These are phyloP conservation scores for Scarus forsteni DNA, from an alignment of 2,797 vertebrate species.

Conservation along the genomic window DNA sequence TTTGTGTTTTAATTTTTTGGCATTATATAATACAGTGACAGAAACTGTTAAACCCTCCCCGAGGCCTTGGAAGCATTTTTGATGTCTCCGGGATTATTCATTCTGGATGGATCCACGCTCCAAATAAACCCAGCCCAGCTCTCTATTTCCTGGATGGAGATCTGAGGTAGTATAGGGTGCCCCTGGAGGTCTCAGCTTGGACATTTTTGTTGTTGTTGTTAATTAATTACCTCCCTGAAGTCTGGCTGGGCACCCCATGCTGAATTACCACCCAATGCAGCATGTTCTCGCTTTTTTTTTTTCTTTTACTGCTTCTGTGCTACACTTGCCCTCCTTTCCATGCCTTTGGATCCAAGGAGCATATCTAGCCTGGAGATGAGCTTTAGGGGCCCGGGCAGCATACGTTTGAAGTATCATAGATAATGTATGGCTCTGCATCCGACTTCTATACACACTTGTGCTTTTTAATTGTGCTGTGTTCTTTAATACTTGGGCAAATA, in stretches of 20 bases:
- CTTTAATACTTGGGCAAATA: conserved; percentile 20
- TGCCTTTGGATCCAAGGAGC: conserved; percentile 55
- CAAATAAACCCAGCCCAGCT: conserved; percentile 69
- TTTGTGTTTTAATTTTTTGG: not conserved
- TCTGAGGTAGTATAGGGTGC: conserved; percentile 74
- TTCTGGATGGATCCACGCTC: conserved; percentile 55
- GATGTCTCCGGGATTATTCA: conserved; percentile 40
- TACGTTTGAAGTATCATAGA: conserved; percentile 30
- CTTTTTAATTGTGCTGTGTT: not conserved
- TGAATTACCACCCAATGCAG: conserved; percentile 72
- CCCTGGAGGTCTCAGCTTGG: conserved; percentile 75
- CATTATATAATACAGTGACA: conserved; percentile 6
- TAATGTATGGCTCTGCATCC: conserved; percentile 38
- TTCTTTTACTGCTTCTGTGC: conserved; percentile 57
- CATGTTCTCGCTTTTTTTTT: conserved; percentile 67
- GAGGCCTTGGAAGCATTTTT: conserved; percentile 16
- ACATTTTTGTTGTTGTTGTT: conserved; percentile 86
- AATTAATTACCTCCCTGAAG: conserved; percentile 87
- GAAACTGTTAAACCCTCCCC: not conserved
- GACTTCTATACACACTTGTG: not conserved
- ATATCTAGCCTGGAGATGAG: conserved; percentile 56
- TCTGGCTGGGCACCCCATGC: conserved; percentile 75
- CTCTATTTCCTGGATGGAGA: conserved; percentile 77
- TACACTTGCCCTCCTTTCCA: conserved; percentile 69
- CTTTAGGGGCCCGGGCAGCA: conserved; percentile 47